Evolutionary conservation across 2,113 vertebrate species (phyloP).

Genomic region (Ailuropoda melanoleuca): DNA sequence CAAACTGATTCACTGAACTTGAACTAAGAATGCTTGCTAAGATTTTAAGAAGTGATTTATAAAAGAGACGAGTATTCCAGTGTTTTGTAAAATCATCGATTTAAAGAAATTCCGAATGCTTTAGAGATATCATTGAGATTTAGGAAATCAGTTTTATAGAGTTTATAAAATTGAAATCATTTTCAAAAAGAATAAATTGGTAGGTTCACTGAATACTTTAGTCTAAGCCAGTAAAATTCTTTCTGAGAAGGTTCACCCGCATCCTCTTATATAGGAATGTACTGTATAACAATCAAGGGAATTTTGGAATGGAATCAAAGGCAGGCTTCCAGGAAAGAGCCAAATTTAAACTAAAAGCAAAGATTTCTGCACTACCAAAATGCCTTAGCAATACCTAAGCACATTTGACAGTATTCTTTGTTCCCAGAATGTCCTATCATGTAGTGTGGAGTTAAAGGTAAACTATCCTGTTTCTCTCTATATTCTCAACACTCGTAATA

Average conservation of each 20-base stretch:
- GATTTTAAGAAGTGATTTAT: background rate
- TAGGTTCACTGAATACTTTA: background rate
- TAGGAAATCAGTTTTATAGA: constrained; percentile 17
- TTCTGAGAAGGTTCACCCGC: background rate
- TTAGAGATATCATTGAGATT: background rate
- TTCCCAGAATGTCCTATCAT: background rate
- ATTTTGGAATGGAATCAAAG: background rate
- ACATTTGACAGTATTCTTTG: background rate
- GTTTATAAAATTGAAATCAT: background rate
- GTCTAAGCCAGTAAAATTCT: background rate
- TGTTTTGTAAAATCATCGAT: constrained; percentile 25
- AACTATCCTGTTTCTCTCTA: background rate
- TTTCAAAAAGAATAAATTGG: constrained; percentile 15
- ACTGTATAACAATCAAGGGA: background rate
- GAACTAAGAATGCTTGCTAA: constrained; percentile 9
- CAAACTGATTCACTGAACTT: background rate
- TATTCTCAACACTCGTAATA: background rate
- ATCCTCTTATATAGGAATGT: background rate
- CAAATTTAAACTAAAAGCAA: constrained; percentile 45
- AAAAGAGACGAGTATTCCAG: background rate
- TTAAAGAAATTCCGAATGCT: constrained; percentile 37
- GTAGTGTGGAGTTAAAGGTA: background rate
- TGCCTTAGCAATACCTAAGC: background rate
- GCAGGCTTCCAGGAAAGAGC: background rate
- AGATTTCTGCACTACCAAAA: background rate